phyloP scores from a whole-genome alignment of 2,113 vertebrate species.

The Elaphurus davidianus region DNA sequence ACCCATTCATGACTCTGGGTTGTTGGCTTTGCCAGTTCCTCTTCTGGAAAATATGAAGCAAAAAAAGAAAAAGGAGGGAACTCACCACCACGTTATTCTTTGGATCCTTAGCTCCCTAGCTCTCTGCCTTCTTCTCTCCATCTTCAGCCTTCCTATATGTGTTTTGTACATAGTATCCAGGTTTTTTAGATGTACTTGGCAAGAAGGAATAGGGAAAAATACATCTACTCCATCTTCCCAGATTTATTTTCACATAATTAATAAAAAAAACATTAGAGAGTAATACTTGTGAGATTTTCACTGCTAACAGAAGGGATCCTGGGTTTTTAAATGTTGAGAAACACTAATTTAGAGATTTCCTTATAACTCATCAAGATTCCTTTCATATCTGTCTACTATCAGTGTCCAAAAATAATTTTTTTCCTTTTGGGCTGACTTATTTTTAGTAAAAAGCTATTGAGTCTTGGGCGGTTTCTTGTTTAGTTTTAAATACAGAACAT shows the following conservation, averaged over 20 bases:
- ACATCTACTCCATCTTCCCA: neutral
- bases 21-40: neutral
- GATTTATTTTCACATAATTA: constrained; percentile 4
- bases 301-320: neutral
- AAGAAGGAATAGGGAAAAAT: neutral
- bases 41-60: neutral
- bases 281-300: neutral
- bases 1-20: neutral
- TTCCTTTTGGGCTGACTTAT: neutral
- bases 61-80: neutral
- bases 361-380: neutral
- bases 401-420: neutral
- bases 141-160: neutral
- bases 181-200: neutral
- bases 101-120: neutral
- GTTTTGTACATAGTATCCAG: neutral
- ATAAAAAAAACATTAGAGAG: neutral
- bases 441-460: neutral
- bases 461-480: neutral
- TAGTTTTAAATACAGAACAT: constrained; percentile 28
- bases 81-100: neutral
- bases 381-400: neutral
- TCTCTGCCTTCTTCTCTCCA: neutral
- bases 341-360: neutral
- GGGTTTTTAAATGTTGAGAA: neutral